A percentile compares a stretch with the other conserved stretches of the same genome.
Conservation (phyloP, 2,888 invertebrate genomes). For the Oxytorus armatus region DNA sequence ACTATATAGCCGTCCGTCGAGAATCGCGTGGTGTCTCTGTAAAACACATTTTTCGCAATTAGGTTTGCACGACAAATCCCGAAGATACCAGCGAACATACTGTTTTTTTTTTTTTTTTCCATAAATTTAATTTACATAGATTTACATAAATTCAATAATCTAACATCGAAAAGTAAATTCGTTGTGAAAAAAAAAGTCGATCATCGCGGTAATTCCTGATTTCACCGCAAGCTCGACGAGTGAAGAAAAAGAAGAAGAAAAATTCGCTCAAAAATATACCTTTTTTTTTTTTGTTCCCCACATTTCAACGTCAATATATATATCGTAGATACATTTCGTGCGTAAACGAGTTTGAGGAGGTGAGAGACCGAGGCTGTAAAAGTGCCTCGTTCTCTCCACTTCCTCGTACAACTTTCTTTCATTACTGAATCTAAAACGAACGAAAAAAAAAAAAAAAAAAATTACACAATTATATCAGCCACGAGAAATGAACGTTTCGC, state of each 20-base stretch:
- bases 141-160: conserved; percentile 18
- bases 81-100: not conserved
- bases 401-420: conserved; percentile 13
- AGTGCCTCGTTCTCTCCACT: conserved; percentile 45
- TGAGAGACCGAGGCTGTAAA: conserved; percentile 55
- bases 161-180: not conserved
- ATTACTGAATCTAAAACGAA: conserved; percentile 11
- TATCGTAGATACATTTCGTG: conserved; percentile 1
- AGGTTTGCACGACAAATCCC: too few relatives aligned
- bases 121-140: not conserved
- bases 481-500: not conserved
- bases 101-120: not conserved
- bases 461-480: conserved; percentile 12
- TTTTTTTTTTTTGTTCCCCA: conserved; percentile 43
- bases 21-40: too few relatives aligned
- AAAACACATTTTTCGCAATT: too few relatives aligned
- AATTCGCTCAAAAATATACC: conserved; percentile 29
- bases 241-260: conserved; percentile 6
- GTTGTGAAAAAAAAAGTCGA: not conserved
- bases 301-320: conserved; percentile 44
- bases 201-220: conserved; percentile 6
- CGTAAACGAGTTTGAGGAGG: conserved; percentile 6
- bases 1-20: too few relatives aligned
- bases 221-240: not conserved
- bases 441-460: not conserved